These are phyloP conservation scores for Antechinus flavipes DNA, from an alignment of 2,113 vertebrate genomes.

Conservation along the genomic window DNA sequence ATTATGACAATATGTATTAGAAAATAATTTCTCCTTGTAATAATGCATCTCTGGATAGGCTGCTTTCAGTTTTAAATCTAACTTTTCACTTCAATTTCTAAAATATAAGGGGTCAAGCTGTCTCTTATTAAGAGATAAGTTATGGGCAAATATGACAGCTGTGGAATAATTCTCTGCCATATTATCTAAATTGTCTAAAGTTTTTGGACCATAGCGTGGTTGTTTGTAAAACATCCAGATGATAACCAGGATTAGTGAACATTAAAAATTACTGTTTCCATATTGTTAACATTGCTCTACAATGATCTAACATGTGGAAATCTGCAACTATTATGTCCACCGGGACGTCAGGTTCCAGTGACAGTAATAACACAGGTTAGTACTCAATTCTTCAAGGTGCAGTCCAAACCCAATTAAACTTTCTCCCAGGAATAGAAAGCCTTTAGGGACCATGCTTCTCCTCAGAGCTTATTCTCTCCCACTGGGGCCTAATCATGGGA, in stretches of 20 bases:
- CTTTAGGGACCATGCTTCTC: not conserved
- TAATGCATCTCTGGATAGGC: conserved; percentile 61
- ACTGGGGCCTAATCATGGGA: not conserved
- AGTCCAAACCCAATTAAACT: not conserved
- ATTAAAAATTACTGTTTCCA: conserved; percentile 62
- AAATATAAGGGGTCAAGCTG: conserved; percentile 77
- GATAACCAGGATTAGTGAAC: conserved; percentile 66
- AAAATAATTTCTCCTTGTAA: conserved; percentile 39
- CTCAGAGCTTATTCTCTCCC: not conserved
- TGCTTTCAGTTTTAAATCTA: conserved; percentile 73
- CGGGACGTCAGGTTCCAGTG: conserved; percentile 26
- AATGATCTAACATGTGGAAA: conserved; percentile 66
- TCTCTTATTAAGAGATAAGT: conserved; percentile 81
- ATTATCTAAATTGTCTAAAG: conserved; percentile 76
- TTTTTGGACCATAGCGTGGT: conserved; percentile 76
- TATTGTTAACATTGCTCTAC: conserved; percentile 63
- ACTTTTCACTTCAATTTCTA: conserved; percentile 79
- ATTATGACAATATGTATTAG: conserved; percentile 42
- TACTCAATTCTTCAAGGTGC: not conserved
- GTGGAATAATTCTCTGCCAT: conserved; percentile 79
- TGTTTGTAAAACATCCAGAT: conserved; percentile 73
- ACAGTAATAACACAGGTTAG: conserved; percentile 38
- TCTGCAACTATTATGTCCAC: conserved; percentile 54
- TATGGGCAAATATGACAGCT: conserved; percentile 78
- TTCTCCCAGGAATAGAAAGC: not conserved